These are phyloP conservation scores for Echiichthys vipera DNA, from an alignment of 2,797 vertebrate genomes.

Conservation along the genomic window DNA sequence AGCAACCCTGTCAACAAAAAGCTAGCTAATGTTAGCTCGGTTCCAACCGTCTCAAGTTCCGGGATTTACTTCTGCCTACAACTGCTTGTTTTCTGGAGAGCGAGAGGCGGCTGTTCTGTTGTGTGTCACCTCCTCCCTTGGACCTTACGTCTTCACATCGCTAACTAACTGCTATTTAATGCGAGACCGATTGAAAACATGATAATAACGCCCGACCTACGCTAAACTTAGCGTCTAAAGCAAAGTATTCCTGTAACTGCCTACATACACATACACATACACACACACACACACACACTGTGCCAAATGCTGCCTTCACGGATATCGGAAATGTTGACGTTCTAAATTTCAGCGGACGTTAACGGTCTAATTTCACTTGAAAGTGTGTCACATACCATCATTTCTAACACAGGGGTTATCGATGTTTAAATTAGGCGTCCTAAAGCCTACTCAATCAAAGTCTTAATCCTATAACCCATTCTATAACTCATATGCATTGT, in stretches of 20 bases:
- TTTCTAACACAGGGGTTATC: too few relatives aligned
- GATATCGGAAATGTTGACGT: not conserved
- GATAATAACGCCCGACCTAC: constrained; percentile 20
- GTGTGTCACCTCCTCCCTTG: constrained; percentile 52
- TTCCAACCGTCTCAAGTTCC: constrained; percentile 68
- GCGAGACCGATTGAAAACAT: constrained; percentile 23
- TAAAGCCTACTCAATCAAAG: too few relatives aligned
- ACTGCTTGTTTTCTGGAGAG: constrained; percentile 29
- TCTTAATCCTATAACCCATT: not conserved
- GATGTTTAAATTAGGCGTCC: too few relatives aligned
- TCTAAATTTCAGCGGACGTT: not conserved
- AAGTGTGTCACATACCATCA: too few relatives aligned
- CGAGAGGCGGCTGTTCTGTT: constrained; percentile 16
- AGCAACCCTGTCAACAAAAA: constrained; percentile 74
- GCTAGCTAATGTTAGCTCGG: constrained; percentile 74
- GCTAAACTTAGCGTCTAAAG: constrained; percentile 11
- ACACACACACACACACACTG: too few relatives aligned
- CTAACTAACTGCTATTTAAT: not conserved
- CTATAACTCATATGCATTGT: not conserved
- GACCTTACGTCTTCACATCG: not conserved
- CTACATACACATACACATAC: too few relatives aligned
- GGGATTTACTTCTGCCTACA: constrained; percentile 55
- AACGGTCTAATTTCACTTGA: too few relatives aligned
- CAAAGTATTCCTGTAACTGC: constrained; percentile 33
- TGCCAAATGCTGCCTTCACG: constrained; percentile 29